These are phyloP conservation scores for Calidris pygmaea DNA, from an alignment of 2,113 vertebrate species.

Conservation along the genomic window DNA sequence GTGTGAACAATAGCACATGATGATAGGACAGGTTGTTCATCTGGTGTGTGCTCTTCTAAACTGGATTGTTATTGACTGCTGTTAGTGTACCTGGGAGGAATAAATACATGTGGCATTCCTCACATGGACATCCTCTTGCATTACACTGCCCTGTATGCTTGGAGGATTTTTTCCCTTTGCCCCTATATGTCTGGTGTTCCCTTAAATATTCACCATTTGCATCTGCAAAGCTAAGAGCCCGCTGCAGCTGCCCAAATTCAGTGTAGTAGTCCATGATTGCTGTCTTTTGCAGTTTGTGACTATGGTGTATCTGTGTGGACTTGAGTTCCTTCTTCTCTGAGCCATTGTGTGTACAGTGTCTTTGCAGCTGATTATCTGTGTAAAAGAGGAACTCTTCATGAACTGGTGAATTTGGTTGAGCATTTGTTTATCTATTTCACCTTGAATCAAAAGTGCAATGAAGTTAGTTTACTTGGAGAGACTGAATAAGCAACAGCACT, in stretches of 20 bases:
- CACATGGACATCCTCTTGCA: background rate
- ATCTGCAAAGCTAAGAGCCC: background rate
- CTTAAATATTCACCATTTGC: background rate
- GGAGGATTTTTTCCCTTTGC: background rate
- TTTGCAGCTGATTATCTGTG: background rate
- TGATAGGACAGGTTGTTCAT: background rate
- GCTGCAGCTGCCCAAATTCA: background rate
- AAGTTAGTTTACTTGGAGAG: background rate
- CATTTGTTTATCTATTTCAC: background rate
- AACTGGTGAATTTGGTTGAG: accelerated
- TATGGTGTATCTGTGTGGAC: accelerated
- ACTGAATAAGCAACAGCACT: background rate
- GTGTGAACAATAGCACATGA: background rate
- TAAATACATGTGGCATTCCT: background rate
- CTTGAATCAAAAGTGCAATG: background rate
- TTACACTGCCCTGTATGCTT: background rate
- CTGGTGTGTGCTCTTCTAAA: background rate
- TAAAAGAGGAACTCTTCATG: background rate
- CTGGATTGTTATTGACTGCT: background rate
- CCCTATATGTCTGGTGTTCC: accelerated
- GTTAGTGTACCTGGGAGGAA: background rate
- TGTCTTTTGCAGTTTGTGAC: background rate
- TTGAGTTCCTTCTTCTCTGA: accelerated
- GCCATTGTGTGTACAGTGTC: background rate
- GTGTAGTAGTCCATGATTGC: background rate